Evolutionary conservation across 1,140 invertebrate species (phyloP).

Genomic region (Muscidifurax raptorellus): DNA sequence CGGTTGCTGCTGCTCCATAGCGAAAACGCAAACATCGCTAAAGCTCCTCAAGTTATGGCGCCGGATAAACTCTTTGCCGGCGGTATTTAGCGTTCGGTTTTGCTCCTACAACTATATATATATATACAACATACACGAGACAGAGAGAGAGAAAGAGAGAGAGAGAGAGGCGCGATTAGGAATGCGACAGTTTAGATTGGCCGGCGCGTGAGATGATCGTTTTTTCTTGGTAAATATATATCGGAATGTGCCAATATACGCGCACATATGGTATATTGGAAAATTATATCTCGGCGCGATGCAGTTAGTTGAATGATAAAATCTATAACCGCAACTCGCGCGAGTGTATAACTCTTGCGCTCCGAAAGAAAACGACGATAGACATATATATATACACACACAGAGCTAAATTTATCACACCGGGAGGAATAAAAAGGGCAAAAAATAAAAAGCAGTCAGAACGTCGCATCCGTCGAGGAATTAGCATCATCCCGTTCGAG

Average conservation of each 20-base stretch:
- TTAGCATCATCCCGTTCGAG: neutral
- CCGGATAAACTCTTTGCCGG: neutral
- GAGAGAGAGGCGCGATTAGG: neutral
- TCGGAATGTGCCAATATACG: neutral
- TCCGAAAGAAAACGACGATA: no score
- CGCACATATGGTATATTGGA: neutral
- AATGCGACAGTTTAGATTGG: neutral
- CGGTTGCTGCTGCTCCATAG: neutral
- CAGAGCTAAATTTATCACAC: neutral
- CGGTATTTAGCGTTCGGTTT: no score
- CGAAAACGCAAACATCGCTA: slow-evolving; percentile 1
- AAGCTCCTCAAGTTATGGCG: neutral
- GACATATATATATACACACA: no score
- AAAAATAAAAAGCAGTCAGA: no score
- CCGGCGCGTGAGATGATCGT: no score
- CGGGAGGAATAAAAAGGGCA: neutral
- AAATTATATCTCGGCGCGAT: neutral
- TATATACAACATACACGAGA: neutral
- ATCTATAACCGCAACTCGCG: neutral
- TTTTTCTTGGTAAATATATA: neutral
- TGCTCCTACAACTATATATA: no score
- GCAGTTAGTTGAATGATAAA: neutral
- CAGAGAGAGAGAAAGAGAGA: no score
- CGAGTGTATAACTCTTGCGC: no score
- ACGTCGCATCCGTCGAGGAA: neutral